Conservation (phyloP, 2,113 vertebrate genomes). For the Istiophorus platypterus region DNA sequence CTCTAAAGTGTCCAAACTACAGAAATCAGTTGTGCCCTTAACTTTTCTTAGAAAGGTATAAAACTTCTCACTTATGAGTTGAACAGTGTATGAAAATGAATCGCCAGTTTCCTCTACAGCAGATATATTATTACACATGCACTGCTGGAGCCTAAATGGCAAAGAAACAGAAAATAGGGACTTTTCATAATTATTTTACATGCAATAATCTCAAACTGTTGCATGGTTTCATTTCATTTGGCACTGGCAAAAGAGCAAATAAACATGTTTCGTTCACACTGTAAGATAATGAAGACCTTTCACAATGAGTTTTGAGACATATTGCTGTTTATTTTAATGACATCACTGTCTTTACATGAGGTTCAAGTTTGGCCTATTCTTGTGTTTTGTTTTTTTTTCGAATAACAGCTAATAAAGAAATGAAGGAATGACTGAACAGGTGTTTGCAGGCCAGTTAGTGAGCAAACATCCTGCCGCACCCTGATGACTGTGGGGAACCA, state of each 20-base stretch:
- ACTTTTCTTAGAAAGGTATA: not conserved
- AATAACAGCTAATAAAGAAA: not conserved
- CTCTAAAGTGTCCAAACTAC: not conserved
- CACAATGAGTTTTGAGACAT: not conserved
- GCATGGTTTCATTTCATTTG: not conserved
- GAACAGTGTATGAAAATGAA: not conserved
- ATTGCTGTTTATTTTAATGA: not conserved
- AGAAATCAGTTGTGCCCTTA: not conserved
- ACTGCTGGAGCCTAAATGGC: no score
- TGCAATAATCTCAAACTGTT: not conserved
- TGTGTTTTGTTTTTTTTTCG: not conserved
- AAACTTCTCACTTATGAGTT: no score
- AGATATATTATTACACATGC: not conserved
- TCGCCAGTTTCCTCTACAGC: not conserved
- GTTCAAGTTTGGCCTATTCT: not conserved
- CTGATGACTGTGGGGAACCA: constrained; percentile 3
- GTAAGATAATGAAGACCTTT: not conserved
- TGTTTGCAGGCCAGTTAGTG: not conserved
- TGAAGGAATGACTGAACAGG: not conserved
- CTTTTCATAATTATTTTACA: not conserved
- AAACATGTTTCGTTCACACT: not conserved
- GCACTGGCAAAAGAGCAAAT: no score
- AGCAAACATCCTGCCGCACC: constrained; percentile 43
- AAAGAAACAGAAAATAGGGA: not conserved
- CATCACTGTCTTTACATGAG: not conserved